A percentile compares a stretch with the other conserved stretches of the same genome.
Evolutionary conservation across 2,888 invertebrate species (phyloP).

Genomic region (Dynastes maya): DNA sequence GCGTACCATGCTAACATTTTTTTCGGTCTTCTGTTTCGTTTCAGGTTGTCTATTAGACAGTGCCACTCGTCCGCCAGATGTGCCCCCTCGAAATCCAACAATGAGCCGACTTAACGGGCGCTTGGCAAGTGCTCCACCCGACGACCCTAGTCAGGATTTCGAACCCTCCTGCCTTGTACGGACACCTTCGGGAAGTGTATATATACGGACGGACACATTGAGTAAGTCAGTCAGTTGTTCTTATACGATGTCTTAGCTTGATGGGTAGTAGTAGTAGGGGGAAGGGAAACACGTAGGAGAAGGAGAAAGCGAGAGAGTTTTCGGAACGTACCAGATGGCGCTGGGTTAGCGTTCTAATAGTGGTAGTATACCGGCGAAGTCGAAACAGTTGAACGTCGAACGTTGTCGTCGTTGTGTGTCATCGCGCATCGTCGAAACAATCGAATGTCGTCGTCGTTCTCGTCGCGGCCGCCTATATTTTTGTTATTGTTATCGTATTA

Average conservation of each 20-base stretch:
- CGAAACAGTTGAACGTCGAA: slow-evolving; percentile 26
- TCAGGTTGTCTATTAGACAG: slow-evolving; percentile 91
- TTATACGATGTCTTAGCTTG: slow-evolving; percentile 45
- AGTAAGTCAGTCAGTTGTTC: slow-evolving; percentile 70
- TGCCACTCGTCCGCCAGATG: slow-evolving; percentile 87
- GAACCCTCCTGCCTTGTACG: slow-evolving; percentile 93
- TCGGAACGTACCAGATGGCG: neutral
- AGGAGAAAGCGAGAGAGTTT: too few relatives aligned
- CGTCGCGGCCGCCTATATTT: slow-evolving; percentile 4
- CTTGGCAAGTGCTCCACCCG: slow-evolving; percentile 86
- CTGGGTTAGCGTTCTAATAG: neutral
- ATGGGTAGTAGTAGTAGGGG: slow-evolving; percentile 11
- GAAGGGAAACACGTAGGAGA: neutral
- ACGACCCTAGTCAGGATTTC: slow-evolving; percentile 80
- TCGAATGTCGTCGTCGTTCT: slow-evolving; percentile 27
- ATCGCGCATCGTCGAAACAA: slow-evolving; percentile 7
- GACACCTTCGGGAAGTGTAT: slow-evolving; percentile 94
- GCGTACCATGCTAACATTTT: slow-evolving; percentile 9
- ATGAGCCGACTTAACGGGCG: slow-evolving; percentile 94
- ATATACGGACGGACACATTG: slow-evolving; percentile 88
- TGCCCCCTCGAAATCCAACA: slow-evolving; percentile 92
- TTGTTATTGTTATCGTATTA: slow-evolving; percentile 15
- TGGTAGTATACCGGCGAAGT: neutral
- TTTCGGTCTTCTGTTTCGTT: slow-evolving; percentile 40
- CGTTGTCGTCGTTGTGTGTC: slow-evolving; percentile 4